Evolutionary conservation across 2,113 vertebrate genomes (phyloP).

Genomic region (Dendrocopos noguchii): DNA sequence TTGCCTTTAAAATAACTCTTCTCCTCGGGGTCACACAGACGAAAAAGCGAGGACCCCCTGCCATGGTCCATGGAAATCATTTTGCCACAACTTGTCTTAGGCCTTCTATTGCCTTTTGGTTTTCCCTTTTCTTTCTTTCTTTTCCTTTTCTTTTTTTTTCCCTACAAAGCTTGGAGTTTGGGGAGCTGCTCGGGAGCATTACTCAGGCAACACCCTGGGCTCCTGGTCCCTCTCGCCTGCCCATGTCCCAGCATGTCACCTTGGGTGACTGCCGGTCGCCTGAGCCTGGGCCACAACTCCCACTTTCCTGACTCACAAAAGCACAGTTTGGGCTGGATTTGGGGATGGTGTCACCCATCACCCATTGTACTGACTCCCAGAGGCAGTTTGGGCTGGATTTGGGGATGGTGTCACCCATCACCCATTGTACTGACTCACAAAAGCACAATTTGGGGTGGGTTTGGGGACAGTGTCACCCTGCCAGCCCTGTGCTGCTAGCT

Average conservation of each 20-base stretch:
- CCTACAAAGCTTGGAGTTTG: neutral
- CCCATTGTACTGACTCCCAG: neutral
- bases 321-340: neutral
- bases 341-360: neutral
- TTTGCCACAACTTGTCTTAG: fast-evolving
- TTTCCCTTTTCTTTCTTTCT: neutral
- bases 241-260: fast-evolving
- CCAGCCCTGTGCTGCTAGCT: neutral
- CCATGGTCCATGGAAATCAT: neutral
- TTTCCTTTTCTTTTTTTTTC: neutral
- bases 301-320: neutral
- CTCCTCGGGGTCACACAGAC: neutral
- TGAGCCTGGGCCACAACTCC: neutral
- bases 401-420: neutral
- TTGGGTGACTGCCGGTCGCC: fast-evolving
- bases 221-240: neutral
- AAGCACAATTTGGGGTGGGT: neutral
- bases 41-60: neutral
- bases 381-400: neutral
- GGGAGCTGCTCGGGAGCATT: fast-evolving
- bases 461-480: neutral
- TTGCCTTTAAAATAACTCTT: slow-evolving; percentile 66
- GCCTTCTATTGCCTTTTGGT: too few species aligned
- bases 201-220: neutral
- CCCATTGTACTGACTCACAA: neutral